Base-by-base conservation (phyloP, 2,797 vertebrate species). In the Margarornis squamiger region DNA sequence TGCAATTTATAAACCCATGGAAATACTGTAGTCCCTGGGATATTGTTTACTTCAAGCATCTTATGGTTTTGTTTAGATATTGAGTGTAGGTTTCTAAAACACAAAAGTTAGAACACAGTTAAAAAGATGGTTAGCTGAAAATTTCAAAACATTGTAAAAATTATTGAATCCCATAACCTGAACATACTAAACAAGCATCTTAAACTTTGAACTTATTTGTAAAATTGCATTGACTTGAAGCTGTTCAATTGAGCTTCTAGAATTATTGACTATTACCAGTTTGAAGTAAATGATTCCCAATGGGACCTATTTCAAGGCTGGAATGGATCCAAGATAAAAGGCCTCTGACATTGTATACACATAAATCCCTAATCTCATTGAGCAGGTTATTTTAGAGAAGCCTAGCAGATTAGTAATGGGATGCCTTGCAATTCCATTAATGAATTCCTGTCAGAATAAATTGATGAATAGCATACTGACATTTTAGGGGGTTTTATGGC, bases 281-380 rank as follows among this genome's bases (percentile, higher is more conserved):
- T 98, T 97, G 94, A 90, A 96, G 90, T 97, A 98, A 98, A 98
- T 97, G 94, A 97, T 97, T 98, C 98, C 97, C 96, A 74, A 7
- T 78, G 90, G 97, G 96, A 97, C 95, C 94, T 97, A 95, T 98
- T 98, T 97, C 83, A 93, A 96, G 96, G 86, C 96, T 98, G 97
- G 97, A 98, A 67, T 80, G 39, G 84, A 55, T 98, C 97, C 97
- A 98, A 97, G 87, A 95, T 92, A 72, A 91, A 95, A 97, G 96
- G 96, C 93, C 90, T 98, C 97, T 97, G 94, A 97, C 72, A 92
- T 95, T 97, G 90, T 97, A 96, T 97, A 93, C 95, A 96, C 95
- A 98, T 98, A 98, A 98, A 98, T 98, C 97, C 96, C 93, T 96
- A 91, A 98, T 98, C 97, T 97, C 96, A 97, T 98, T 92, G 97